Conservation (phyloP, 2,797 vertebrate species). For the Parauchenoglanis punctatus region DNA sequence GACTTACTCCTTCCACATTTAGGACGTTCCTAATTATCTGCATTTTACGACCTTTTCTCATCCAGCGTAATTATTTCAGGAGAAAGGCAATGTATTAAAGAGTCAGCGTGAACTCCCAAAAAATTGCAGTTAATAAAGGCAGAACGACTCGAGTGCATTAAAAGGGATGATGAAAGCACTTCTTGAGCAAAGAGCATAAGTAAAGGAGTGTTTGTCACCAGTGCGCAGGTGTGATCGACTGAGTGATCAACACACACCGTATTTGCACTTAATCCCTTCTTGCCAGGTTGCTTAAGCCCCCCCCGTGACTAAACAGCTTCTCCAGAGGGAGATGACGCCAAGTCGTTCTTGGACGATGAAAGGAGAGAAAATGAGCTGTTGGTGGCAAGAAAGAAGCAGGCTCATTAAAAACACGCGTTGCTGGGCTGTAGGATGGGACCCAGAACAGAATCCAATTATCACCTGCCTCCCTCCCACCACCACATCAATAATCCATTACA, state of each 20-base stretch:
- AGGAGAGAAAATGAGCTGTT: conserved; percentile 52
- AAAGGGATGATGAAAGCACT: conserved; percentile 24
- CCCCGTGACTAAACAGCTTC: conserved; percentile 45
- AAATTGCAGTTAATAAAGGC: conserved; percentile 36
- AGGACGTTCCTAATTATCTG: conserved; percentile 26
- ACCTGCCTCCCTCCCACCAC: conserved; percentile 69
- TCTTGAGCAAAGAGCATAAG: conserved; percentile 14
- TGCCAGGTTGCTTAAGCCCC: conserved; percentile 29
- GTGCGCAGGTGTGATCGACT: conserved; percentile 18
- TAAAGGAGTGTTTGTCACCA: conserved; percentile 22
- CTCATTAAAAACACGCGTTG: conserved; percentile 73
- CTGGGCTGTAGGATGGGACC: conserved; percentile 68
- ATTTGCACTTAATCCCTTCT: conserved; percentile 27
- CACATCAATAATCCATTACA: conserved; percentile 81
- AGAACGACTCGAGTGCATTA: not conserved
- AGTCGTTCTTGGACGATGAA: conserved; percentile 48
- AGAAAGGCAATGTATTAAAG: conserved; percentile 21
- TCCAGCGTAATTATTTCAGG: conserved; percentile 30
- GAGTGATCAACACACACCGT: conserved; percentile 15
- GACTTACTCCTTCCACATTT: conserved; percentile 13
- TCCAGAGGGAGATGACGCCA: conserved; percentile 33
- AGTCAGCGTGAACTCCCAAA: conserved; percentile 13
- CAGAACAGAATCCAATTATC: conserved; percentile 80
- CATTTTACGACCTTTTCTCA: conserved; percentile 25
- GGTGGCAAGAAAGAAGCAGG: conserved; percentile 45